These are phyloP conservation scores for Nesoenas mayeri DNA, from an alignment of 2,113 vertebrate species.

Conservation along the genomic window DNA sequence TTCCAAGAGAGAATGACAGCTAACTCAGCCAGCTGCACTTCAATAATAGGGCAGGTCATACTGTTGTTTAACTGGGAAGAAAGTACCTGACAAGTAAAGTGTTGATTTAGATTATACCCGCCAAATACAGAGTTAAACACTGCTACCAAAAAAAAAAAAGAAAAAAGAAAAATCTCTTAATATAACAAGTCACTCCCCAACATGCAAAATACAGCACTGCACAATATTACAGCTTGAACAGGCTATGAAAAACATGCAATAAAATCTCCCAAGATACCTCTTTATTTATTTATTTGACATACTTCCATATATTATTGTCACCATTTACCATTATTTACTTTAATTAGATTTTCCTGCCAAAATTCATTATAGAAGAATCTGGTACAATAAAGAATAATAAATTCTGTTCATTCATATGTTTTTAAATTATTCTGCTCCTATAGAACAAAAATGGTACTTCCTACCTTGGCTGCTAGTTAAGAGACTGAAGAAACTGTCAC, in stretches of 20 bases:
- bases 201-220: neutral
- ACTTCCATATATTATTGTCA: constrained; percentile 48
- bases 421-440: constrained; percentile 39
- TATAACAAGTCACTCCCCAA: neutral
- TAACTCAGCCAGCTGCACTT: neutral
- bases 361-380: constrained; percentile 55
- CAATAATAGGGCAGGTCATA: neutral
- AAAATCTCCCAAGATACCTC: neutral
- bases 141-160: neutral
- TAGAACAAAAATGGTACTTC: neutral
- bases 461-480: neutral
- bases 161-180: neutral
- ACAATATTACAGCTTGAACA: constrained; percentile 3
- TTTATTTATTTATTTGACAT: constrained; percentile 36
- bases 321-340: constrained; percentile 27
- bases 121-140: neutral
- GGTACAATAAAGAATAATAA: constrained; percentile 62
- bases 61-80: neutral
- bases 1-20: neutral
- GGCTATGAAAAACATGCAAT: neutral
- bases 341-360: constrained; percentile 67
- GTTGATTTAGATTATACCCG: neutral
- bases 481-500: neutral
- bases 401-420: constrained; percentile 53
- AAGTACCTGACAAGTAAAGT: neutral